These are phyloP conservation scores for Hyaena hyaena DNA, from an alignment of 2,113 vertebrate species.

Conservation along the genomic window DNA sequence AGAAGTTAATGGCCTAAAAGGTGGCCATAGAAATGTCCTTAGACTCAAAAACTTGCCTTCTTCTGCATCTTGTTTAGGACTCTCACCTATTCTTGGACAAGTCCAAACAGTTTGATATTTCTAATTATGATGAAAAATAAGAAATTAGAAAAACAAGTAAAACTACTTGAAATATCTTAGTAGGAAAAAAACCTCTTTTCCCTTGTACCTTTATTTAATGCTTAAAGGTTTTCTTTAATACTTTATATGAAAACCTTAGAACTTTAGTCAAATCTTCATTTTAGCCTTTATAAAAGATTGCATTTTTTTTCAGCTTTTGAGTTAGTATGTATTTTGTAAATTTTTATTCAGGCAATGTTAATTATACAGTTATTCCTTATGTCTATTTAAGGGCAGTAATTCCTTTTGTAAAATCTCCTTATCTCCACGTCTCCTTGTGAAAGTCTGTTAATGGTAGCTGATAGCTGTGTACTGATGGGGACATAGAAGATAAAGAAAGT, in stretches of 20 bases:
- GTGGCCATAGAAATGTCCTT: not conserved
- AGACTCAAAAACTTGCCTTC: not conserved
- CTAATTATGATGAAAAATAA: not conserved
- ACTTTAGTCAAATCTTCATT: not conserved
- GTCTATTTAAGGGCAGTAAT: not conserved
- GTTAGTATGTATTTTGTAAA: not conserved
- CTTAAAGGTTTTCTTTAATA: slow-evolving; percentile 1
- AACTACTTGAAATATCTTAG: not conserved
- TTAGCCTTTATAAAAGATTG: not conserved
- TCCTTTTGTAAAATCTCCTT: not conserved
- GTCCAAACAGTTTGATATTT: not conserved
- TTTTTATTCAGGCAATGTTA: not conserved
- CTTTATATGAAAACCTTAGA: slow-evolving; percentile 40
- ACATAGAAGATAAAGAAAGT: not conserved
- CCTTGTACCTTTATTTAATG: not conserved
- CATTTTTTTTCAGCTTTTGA: not conserved
- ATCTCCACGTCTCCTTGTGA: slow-evolving; percentile 1
- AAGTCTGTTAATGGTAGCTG: slow-evolving; percentile 14
- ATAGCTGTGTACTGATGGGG: not conserved
- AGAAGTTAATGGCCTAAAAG: not conserved
- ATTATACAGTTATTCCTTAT: not conserved
- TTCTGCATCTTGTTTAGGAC: not conserved
- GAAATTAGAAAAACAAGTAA: slow-evolving; percentile 19
- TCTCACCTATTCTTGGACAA: not conserved
- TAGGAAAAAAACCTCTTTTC: not conserved